Base-by-base conservation (phyloP, 2,888 invertebrate genomes). In the Pheosia gnoma region DNA sequence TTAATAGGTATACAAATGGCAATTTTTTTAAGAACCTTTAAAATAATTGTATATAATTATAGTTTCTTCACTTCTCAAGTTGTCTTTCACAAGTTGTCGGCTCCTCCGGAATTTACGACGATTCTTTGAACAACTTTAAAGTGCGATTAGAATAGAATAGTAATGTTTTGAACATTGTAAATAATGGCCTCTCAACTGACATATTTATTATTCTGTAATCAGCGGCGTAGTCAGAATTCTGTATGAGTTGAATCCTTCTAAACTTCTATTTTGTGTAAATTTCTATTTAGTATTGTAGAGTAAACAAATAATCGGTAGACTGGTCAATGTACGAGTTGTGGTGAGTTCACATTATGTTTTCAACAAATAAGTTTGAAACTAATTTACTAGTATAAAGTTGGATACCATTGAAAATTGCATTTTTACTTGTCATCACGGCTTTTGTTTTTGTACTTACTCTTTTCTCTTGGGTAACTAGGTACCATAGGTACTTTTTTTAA, bases 81-180 rank as follows among this genome's bases (percentile, higher is more conserved):
- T 76, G 76, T 77, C 68, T 61, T 63, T 57, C 59, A 58, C 65
- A 63, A 58, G 58, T 67, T 65, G 68, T 45, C 58, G 54, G 58
- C 66, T 61, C 71, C 65, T 68, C 62, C 60, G 67, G 68, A 74
- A 72, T 70, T 67, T 59, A 25, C 63, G 65, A 68, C 51, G 56
- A 61, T 59, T 54, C 62, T 63, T 57, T 52, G 61, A 58, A 62
- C 65, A 62, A 66, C 67, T 68, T 64, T 25, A 54, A 71, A 68
- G 71, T 61, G 60, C 59, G 54, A 66, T 65, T 61, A 37, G 7
- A 53, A 53, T 53, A 37, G 25, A 25, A 25, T 25, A 25, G 25
- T 25, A 5, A 10, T 11, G 53, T 38, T 51, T 55, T 4, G 38
- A 55, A 36, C 41, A 43, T 57, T 36, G 41, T 53, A 53, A 53